Evolutionary conservation across 2,113 vertebrate genomes (phyloP).

Genomic region (Esox niger): DNA sequence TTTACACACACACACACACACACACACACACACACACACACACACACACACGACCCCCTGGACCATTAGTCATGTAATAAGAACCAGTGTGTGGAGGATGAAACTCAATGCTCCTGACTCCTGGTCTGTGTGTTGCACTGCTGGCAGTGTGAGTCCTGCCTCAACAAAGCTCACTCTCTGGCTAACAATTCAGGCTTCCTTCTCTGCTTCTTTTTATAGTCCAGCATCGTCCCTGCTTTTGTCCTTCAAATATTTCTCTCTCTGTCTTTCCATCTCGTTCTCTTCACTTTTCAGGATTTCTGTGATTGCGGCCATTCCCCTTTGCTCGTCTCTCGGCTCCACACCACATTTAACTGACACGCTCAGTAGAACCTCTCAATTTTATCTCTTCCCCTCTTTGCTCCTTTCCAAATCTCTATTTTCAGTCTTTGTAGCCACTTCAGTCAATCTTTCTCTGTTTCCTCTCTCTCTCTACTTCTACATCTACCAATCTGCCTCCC

Average conservation of each 20-base stretch:
- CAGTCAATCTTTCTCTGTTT: no score
- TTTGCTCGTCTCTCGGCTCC: not conserved
- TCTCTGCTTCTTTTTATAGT: not conserved
- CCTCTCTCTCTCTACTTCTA: no score
- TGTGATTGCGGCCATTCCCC: not conserved
- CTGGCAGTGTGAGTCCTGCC: no score
- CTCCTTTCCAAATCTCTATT: not conserved
- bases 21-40: slow-evolving; percentile 3
- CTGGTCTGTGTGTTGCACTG: no score
- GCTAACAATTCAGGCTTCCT: not conserved
- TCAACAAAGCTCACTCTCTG: no score
- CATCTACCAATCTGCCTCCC: no score
- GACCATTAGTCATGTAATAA: no score
- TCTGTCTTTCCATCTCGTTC: not conserved
- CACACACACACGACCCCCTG: not conserved
- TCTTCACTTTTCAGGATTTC: not conserved
- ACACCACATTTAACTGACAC: not conserved
- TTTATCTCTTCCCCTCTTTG: not conserved
- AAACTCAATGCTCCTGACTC: no score
- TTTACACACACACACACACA: not conserved
- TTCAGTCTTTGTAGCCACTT: not conserved
- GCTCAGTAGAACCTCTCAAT: not conserved
- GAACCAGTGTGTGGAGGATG: no score
- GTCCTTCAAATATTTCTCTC: not conserved
- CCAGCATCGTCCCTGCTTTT: not conserved